Base-by-base conservation (phyloP, 1,140 invertebrate genomes). In the Hyphantria cunea region DNA sequence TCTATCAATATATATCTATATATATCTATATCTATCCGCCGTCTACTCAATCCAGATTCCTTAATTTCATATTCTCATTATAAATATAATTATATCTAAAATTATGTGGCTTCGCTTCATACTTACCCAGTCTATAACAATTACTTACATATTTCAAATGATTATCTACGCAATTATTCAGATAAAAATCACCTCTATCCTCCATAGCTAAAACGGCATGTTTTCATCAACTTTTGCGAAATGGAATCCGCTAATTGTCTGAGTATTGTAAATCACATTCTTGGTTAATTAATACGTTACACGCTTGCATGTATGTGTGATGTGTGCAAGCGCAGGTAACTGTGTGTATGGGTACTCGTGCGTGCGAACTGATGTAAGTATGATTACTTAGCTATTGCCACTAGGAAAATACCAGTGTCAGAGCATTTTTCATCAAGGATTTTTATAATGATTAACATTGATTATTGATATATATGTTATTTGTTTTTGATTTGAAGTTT, bases 221-320 rank as follows among this genome's bases (percentile, higher is more conserved):
- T 66, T 55, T 56, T 56, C 53, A 56, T 56, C 42, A 56, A 31
- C 17, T 37, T 60, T 68, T 68, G 66, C 60, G 66, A 71, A 64
- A 70, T 60, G 55, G 56, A 50, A 66, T 66, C 59, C 42, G 12
- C 61, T 64, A 73, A 70, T 73, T 70, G 50, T 65, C 56, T 52
- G 51, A 41, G 50, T 47, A 55, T 50, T 68, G 55, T 74, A 66
- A 64, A 74, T 65, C 63, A 60, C 64, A 64, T 71, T 64, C 67
- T 61, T 64, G 49, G 47, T 68, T 68, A 71, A 71, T 70, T 68
- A 67, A 72, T 50, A 64, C 64, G 68, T 68, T 65, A 52, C 17
- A 25, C 1, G 17, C 17, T 25, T 44, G 12, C 54, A 48, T 70
- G 68, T 70, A 54, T 63, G 68, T 45, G 42, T 55, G 50, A 5